A percentile compares a stretch with the other conserved stretches of the same genome.
These are phyloP conservation scores for Coelinius sp. DNA, from an alignment of 2,888 invertebrate genomes.

Conservation along the genomic window DNA sequence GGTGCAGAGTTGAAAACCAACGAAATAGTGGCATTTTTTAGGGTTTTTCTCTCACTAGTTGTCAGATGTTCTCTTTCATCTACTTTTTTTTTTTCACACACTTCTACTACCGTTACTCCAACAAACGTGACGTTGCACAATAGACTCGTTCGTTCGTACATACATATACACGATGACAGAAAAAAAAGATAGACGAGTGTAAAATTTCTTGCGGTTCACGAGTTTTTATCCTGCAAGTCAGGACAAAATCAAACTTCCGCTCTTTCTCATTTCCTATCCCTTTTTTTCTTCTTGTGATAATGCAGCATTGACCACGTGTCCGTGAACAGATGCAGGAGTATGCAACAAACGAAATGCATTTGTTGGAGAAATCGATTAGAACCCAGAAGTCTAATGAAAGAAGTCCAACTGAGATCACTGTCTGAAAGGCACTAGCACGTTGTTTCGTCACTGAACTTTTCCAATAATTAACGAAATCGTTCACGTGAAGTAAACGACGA, in stretches of 20 bases:
- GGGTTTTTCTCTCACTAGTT: not conserved
- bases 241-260: conserved; percentile 40
- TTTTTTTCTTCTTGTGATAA: not conserved
- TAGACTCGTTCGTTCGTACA: conserved; percentile 35
- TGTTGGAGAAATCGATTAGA: not conserved
- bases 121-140: conserved; percentile 31
- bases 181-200: conserved; percentile 23
- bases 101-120: not conserved
- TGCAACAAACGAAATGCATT: not conserved
- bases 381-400: conserved; percentile 1
- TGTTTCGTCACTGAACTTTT: conserved; percentile 43
- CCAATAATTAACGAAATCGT: conserved; percentile 53
- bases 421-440: not conserved
- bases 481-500: conserved; percentile 18
- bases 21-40: too few species aligned
- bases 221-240: conserved; percentile 32
- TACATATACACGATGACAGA: conserved; percentile 27
- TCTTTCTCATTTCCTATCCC: not conserved
- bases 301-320: not conserved
- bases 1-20: too few species aligned
- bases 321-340: not conserved
- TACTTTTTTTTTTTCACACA: not conserved
- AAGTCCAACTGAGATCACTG: conserved; percentile 1
- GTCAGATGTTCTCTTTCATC: conserved; percentile 8
- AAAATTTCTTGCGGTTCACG: conserved; percentile 37